Percentiles rank a stretch among this genome's conserved stretches.
Conservation (phyloP, 2,888 invertebrate species). For the Trichogramma evanescens region DNA sequence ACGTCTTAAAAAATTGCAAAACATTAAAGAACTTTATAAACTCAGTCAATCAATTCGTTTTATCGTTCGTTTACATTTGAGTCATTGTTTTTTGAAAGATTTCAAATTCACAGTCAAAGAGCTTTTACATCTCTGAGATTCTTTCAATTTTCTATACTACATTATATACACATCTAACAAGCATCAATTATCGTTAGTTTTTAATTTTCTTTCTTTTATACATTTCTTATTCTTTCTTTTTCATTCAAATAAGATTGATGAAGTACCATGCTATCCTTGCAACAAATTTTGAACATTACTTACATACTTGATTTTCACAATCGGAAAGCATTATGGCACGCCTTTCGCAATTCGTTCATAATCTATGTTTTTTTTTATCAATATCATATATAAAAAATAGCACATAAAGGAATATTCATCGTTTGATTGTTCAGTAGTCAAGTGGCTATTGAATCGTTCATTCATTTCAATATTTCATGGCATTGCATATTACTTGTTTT, state of each 20-base stretch:
- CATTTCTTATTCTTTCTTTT: constrained; percentile 5
- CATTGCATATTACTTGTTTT: constrained; percentile 7
- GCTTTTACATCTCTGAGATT: no score
- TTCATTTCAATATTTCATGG: constrained; percentile 9
- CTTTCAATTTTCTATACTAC: constrained; percentile 36
- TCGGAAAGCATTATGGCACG: constrained; percentile 36
- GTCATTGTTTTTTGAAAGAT: no score
- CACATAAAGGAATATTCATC: constrained; percentile 32
- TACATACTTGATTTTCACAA: constrained; percentile 17
- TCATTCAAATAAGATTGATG: neutral
- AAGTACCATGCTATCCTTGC: neutral
- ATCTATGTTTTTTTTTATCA: no score
- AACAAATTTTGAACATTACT: neutral
- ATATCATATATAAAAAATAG: constrained; percentile 39
- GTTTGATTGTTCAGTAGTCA: constrained; percentile 7
- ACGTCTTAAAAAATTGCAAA: no score
- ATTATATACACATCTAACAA: constrained; percentile 43
- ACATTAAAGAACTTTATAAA: no score
- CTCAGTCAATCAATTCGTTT: no score
- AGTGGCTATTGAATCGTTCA: constrained; percentile 2
- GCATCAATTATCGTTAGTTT: constrained; percentile 29
- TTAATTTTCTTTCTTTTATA: constrained; percentile 13
- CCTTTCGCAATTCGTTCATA: constrained; percentile 26
- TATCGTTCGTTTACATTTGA: no score
- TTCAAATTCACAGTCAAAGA: no score